These are phyloP conservation scores for Drosophila ambigua DNA, from an alignment of 1,140 invertebrate genomes.

Conservation along the genomic window DNA sequence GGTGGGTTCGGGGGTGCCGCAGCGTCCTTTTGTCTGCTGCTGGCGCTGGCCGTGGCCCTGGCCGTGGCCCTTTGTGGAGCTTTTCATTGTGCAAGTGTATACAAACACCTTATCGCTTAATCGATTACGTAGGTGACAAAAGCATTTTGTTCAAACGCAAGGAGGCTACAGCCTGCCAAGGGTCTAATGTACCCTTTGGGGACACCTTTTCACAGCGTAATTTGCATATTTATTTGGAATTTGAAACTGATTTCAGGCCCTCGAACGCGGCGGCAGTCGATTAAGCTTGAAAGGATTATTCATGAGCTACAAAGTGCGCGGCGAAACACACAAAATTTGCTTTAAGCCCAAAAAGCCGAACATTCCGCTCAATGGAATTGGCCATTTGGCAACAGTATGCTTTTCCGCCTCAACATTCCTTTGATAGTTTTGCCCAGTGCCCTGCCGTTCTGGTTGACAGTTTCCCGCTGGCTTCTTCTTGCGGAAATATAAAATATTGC, in stretches of 20 bases:
- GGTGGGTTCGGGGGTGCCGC: background rate
- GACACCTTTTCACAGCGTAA: constrained; percentile 38
- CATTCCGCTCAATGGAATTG: constrained; percentile 38
- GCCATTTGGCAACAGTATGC: constrained; percentile 57
- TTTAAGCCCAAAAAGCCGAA: constrained; percentile 45
- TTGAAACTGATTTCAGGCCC: constrained; percentile 42
- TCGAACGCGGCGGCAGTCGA: constrained; percentile 39
- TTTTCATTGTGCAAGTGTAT: constrained; percentile 34
- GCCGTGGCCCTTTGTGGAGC: constrained; percentile 16
- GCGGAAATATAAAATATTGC: constrained; percentile 79
- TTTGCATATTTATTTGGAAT: constrained; percentile 73
- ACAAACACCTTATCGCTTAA: constrained; percentile 60
- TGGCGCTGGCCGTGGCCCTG: too few relatives aligned
- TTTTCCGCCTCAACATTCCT: constrained; percentile 30
- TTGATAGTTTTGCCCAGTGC: constrained; percentile 55
- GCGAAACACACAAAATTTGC: constrained; percentile 22
- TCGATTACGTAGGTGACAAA: constrained; percentile 80
- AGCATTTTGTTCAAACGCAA: constrained; percentile 38
- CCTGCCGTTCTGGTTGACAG: constrained; percentile 49
- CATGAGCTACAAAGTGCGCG: constrained; percentile 63
- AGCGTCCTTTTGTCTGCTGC: too few relatives aligned
- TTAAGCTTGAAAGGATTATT: constrained; percentile 74
- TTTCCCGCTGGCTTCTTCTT: constrained; percentile 72
- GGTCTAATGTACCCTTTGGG: constrained; percentile 65
- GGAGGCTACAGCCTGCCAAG: background rate